Evolutionary conservation across 2,797 vertebrate species (phyloP).

Genomic region (Catamblyrhynchus diadema): DNA sequence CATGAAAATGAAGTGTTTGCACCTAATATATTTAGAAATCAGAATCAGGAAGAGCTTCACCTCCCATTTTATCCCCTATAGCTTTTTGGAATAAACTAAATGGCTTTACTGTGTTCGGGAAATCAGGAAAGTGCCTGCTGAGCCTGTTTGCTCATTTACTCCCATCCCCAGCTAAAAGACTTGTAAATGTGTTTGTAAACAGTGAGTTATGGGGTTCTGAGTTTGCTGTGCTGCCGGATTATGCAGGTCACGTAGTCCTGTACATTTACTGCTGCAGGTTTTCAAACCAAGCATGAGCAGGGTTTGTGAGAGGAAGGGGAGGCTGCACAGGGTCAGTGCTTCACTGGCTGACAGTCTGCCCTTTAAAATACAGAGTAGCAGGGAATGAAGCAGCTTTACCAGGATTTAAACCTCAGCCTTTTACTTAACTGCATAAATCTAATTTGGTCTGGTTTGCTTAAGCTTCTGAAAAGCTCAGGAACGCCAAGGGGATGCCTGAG

Average conservation of each 20-base stretch:
- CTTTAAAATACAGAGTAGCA: not conserved
- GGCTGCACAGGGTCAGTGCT: not conserved
- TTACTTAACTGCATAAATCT: not conserved
- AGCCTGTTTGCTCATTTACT: not conserved
- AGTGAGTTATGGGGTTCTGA: not conserved
- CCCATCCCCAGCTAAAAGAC: not conserved
- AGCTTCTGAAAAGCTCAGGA: not conserved
- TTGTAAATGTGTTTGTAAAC: conserved; percentile 32
- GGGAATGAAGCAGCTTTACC: not conserved
- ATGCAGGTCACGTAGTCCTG: not conserved
- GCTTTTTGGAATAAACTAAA: not conserved
- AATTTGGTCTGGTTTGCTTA: not conserved
- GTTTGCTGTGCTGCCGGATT: not conserved
- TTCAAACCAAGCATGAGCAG: not conserved
- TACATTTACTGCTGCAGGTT: not conserved
- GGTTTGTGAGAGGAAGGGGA: not conserved
- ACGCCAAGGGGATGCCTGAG: not conserved
- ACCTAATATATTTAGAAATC: conserved; percentile 21
- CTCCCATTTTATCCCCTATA: not conserved
- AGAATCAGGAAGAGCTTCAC: not conserved
- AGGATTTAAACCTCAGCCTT: not conserved
- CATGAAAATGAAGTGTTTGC: not conserved
- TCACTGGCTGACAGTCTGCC: not conserved
- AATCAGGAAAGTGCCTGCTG: conserved; percentile 1
- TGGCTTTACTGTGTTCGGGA: not conserved